Evolutionary conservation across 2,797 vertebrate species (phyloP), one percentile per base, ranked within the genome.

Genomic region (Tinamus major): DNA sequence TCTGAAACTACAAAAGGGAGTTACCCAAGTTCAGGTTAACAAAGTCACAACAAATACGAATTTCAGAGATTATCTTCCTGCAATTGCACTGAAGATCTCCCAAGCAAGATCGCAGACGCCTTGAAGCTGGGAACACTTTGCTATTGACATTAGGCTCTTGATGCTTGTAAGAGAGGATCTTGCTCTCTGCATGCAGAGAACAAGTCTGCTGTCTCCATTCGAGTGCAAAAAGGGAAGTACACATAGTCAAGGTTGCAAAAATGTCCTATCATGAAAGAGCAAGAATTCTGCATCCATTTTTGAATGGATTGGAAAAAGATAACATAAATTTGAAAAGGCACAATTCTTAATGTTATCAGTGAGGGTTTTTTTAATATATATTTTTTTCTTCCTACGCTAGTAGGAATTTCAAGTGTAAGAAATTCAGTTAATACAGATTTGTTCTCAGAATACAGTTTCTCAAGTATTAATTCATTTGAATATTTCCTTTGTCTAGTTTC

Each of bases 401-500:
- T 29, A 90, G 39, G 20, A 85, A 67, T 84, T 79, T 84, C 5
- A 55, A 48, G 13, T 44, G 2, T 59, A 85, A 76, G 69, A 89
- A 79, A 80, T 68, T 65, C 53, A 68, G 4, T 62, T 21, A 62
- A 56, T 48, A 49, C 1, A 8, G 5, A 82, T 91, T 65, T 72
- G 42, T 72, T 84, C 26, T 72, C 69, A 56, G 74, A 67, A 74
- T 6, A 20, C n/a, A 6, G 13, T 55, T 33, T 39, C n/a, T 63
- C 49, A 74, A 48, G 51, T 24, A 37, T 39, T 88, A 75, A 58
- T 55, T 42, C 39, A 9, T 37, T 65, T 78, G 16, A 27, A 77
- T 77, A 35, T 61, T 82, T 87, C 11, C 37, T 51, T 71, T 71
- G 78, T 92, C 67, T 96, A 99, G 99, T 99, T 99, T 96, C 99